phyloP scores from a whole-genome alignment of 2,113 vertebrate genomes.

The Aptenodytes patagonicus region DNA sequence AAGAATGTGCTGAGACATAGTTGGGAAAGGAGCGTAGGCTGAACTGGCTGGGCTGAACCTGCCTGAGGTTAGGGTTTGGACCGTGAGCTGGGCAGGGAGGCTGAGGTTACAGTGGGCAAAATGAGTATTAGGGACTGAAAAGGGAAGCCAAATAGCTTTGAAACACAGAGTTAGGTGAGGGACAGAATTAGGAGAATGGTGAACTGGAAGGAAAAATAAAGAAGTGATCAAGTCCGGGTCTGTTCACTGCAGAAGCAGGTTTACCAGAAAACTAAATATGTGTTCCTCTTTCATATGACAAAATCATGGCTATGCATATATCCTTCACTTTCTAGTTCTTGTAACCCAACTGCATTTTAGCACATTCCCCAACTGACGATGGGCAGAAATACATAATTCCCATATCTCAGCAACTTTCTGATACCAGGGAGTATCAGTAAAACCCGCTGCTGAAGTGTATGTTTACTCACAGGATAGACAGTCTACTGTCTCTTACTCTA shows the following conservation, averaged over 20 bases:
- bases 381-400: neutral
- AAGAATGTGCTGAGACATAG: neutral
- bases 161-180: neutral
- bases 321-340: neutral
- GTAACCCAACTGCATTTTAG: neutral
- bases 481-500: neutral
- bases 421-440: neutral
- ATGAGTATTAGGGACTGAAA: neutral
- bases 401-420: neutral
- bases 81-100: neutral
- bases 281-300: neutral
- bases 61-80: neutral
- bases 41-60: neutral
- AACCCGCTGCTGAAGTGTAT: neutral
- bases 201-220: neutral
- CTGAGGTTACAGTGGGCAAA: neutral
- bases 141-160: neutral
- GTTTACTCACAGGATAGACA: neutral
- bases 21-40: rapidly evolving
- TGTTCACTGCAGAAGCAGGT: neutral
- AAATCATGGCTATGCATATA: neutral
- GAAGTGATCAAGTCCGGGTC: neutral
- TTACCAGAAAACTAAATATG: neutral
- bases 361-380: neutral
- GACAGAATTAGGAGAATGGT: neutral